Evolutionary conservation across 2,797 vertebrate species (phyloP).

Genomic region (Peromyscus eremicus): DNA sequence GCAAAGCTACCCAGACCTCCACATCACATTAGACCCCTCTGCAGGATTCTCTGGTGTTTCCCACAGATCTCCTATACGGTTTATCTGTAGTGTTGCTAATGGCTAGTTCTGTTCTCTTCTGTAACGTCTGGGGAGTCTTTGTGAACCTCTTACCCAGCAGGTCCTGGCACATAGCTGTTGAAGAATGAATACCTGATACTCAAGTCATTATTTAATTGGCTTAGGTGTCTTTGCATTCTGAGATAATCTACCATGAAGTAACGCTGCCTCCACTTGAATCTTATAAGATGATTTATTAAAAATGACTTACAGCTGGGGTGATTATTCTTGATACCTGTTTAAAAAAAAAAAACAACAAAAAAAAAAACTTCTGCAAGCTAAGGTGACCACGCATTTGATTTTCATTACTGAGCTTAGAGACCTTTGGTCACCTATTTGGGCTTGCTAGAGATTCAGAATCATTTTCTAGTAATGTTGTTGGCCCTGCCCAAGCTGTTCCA

Average conservation of each 20-base stretch:
- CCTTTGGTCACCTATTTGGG: neutral
- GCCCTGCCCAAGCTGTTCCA: neutral
- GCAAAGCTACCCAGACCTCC: neutral
- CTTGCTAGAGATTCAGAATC: neutral
- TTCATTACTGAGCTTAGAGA: neutral
- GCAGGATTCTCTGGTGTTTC: too few species aligned
- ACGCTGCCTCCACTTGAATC: neutral
- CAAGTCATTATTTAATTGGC: constrained; percentile 17
- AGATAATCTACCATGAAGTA: neutral
- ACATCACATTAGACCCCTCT: too few species aligned
- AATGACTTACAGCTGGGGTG: neutral
- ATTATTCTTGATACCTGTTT: neutral
- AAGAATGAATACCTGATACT: neutral
- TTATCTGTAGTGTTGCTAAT: neutral
- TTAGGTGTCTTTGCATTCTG: neutral
- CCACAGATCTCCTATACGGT: neutral
- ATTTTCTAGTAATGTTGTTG: neutral
- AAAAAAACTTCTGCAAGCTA: neutral
- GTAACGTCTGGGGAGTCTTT: neutral
- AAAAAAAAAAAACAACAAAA: neutral
- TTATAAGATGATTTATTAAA: constrained; percentile 12
- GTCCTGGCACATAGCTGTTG: neutral
- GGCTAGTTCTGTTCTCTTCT: neutral
- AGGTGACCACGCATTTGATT: neutral
- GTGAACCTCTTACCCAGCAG: neutral